Evolutionary conservation across 2,797 vertebrate species (phyloP).

Genomic region (Glyptemys insculpta): DNA sequence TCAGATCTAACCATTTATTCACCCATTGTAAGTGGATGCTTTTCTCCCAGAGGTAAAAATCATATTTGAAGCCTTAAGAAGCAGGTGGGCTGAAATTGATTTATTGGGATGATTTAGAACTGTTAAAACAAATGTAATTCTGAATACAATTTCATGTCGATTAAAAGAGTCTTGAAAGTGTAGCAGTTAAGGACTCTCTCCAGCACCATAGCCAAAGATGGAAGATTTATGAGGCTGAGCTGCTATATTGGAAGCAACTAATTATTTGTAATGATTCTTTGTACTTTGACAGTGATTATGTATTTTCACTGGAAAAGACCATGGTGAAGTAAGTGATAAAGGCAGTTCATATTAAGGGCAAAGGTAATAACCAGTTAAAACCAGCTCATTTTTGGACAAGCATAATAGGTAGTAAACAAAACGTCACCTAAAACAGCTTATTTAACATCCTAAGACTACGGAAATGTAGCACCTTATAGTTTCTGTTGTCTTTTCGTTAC

Average conservation of each 20-base stretch:
- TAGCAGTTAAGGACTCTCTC: conserved; percentile 62
- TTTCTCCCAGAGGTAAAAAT: conserved; percentile 2
- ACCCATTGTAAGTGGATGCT: background rate
- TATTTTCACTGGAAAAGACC: conserved; percentile 50
- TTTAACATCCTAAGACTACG: conserved; percentile 20
- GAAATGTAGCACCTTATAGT: background rate
- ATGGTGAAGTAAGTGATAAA: conserved; percentile 45
- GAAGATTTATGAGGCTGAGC: conserved; percentile 62
- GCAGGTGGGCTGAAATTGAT: conserved; percentile 52
- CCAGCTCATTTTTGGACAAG: background rate
- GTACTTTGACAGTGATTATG: conserved; percentile 66
- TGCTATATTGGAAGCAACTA: conserved; percentile 60
- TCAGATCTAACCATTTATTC: background rate
- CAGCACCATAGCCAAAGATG: conserved; percentile 63
- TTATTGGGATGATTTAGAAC: conserved; percentile 67
- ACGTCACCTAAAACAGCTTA: background rate
- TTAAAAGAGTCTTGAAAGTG: conserved; percentile 67
- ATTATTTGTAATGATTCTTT: conserved; percentile 57
- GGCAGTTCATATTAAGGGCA: conserved; percentile 45
- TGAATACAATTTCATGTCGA: conserved; percentile 72
- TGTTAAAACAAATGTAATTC: conserved; percentile 70
- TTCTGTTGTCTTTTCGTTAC: conserved; percentile 24
- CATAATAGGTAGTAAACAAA: background rate
- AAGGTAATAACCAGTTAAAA: conserved; percentile 19
- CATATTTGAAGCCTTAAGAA: conserved; percentile 21